Evolutionary conservation across 2,888 invertebrate species (phyloP).

Genomic region (Ditylenchus weischeri): DNA sequence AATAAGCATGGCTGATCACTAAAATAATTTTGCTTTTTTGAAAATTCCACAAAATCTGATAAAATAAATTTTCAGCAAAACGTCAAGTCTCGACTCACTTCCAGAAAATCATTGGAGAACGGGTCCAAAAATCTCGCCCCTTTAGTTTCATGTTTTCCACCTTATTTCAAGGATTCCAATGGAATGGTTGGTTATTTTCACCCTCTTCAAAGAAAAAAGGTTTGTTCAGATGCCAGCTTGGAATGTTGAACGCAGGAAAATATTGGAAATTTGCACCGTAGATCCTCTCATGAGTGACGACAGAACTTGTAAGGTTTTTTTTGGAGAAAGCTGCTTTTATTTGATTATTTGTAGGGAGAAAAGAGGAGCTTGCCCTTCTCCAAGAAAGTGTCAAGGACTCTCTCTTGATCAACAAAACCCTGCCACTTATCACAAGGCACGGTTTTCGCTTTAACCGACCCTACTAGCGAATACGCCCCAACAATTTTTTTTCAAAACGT

Average conservation of each 20-base stretch:
- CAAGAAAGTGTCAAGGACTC: slow-evolving; percentile 19
- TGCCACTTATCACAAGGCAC: slow-evolving; percentile 15
- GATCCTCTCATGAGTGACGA: slow-evolving; percentile 20
- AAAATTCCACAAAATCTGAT: neutral
- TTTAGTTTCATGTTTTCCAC: slow-evolving; percentile 40
- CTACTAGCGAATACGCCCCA: too few species aligned
- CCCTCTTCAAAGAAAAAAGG: neutral
- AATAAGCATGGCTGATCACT: neutral
- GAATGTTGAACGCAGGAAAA: slow-evolving; percentile 41
- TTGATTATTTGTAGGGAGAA: slow-evolving; percentile 19
- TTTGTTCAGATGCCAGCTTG: slow-evolving; percentile 40
- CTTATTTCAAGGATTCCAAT: slow-evolving; percentile 50
- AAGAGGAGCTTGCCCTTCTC: slow-evolving; percentile 23
- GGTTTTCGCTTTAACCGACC: neutral
- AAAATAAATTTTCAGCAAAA: neutral
- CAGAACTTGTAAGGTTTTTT: slow-evolving; percentile 13
- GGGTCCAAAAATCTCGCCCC: neutral
- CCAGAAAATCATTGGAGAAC: slow-evolving; percentile 7
- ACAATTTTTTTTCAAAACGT: too few species aligned
- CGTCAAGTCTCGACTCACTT: slow-evolving; percentile 7
- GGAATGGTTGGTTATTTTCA: slow-evolving; percentile 43
- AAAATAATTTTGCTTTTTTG: neutral
- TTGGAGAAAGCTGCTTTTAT: neutral
- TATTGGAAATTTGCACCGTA: slow-evolving; percentile 19
- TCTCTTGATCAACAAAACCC: slow-evolving; percentile 17